Base-by-base conservation (phyloP, 2,797 vertebrate species). In the Sciurus vulgaris region DNA sequence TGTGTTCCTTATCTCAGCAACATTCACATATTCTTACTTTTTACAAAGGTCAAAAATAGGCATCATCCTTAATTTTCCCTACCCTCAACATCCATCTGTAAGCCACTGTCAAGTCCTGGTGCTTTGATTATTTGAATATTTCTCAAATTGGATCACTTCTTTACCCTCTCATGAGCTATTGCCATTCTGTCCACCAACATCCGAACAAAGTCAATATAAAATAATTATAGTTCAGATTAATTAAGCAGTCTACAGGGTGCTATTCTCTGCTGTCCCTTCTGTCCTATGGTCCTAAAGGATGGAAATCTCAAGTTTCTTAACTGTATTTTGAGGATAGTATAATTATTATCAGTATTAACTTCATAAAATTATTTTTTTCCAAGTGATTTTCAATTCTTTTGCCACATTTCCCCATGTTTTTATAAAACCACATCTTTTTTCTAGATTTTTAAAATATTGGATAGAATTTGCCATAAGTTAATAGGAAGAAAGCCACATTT, bases 401-500 rank as follows among this genome's bases (percentile, higher is more conserved):
- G 47, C 38, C 79, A 85, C 20, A 73, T n/a, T 73, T 81, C n/a
- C 74, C 70, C 77, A n/a, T 22, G n/a, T 56, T 56, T 82, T 94
- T 69, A 90, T 54, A 88, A 51, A 7, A 47, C 5, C 17, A 7
- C 12, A 14, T 61, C 35, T 77, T 77, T 70, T 70, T 73, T 35
- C 72, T 70, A 85, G 5, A 33, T 1, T 47, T 92, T 86, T 91
- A 28, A 59, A 89, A 91, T 20, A 88, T 90, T 70, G 82, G 49
- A 65, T 63, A 96, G 35, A 87, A 49, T 84, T 85, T 84, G 9
- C 78, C 30, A 63, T 61, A 61, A 78, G 38, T 67, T 91, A 47
- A 92, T 81, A 56, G 85, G 51, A 70, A 22, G n/a, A 92, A 74
- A 79, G 56, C 47, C 18, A 77, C 35, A 65, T 87, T 97, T 92